Evolutionary conservation across 2,888 invertebrate genomes (phyloP), one percentile per base, ranked within the genome.

Genomic region (Aleiodes testaceus): DNA sequence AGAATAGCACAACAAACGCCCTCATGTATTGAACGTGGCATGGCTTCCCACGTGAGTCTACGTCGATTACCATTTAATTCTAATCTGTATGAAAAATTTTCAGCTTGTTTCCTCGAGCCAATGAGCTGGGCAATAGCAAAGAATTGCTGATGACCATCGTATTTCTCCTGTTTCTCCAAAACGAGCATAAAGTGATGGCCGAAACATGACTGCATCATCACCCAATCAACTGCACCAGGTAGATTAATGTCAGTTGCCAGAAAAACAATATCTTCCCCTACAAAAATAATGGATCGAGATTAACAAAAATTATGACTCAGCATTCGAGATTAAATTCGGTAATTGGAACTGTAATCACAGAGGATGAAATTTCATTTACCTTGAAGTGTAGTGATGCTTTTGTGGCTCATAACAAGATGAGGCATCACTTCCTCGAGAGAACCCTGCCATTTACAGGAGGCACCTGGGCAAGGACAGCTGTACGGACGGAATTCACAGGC

Each of bases 141-240:
- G 88, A 97, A 97, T 86, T 97, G 97, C 82, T 97, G 97, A 85
- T 96, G 96, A 0, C 97, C 98, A 89, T 99, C 98, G 87, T 94
- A 97, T 87, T 99, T 99, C 84, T 98, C 98, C 88, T 98, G 97
- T 87, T 99, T 99, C 87, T 99, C 99, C 65, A 99, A 91, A 44
- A 99, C 99, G 78, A 99, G 91, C 99, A 99, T 99, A 85, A 99
- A 99, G 88, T 99, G 97, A 86, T 98, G 98, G 70, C 97, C 97
- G 88, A 99, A 99, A 88, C 99, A 99, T 30, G 97, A 97, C 89
- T 99, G 99, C 99, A 99, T 99, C 99, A 99, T 99, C 3, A 97
- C 97, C 98, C 98, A 99, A 88, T 99, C 98, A 9, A 99, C 98
- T 42, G 98, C 99, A 72, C 99, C 99, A 6, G 99, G 99, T 78